A percentile compares a stretch with the other conserved stretches of the same genome.
Conservation (phyloP, 2,888 invertebrate genomes). For the Dilophus febrilis region DNA sequence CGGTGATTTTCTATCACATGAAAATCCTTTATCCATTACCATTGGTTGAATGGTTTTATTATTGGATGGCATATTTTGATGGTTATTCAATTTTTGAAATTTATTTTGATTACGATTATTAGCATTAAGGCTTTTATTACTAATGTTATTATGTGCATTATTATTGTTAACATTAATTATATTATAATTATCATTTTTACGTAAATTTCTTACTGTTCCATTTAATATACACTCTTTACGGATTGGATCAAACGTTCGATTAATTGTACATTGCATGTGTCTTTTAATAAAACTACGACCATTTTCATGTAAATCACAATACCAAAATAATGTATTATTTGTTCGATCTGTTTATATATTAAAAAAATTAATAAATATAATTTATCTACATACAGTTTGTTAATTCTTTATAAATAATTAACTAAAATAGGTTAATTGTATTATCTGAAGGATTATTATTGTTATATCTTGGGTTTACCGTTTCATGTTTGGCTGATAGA, state of each 20-base stretch:
- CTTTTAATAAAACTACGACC: slow-evolving; percentile 10
- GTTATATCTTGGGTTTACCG: too few relatives aligned
- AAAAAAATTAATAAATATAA: not conserved
- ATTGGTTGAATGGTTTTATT: not conserved
- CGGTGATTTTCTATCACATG: slow-evolving; percentile 6
- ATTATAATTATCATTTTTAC: not conserved
- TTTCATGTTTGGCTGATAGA: too few relatives aligned
- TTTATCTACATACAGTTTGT: not conserved
- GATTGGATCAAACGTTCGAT: slow-evolving; percentile 10
- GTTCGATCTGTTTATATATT: slow-evolving; percentile 7
- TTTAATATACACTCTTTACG: slow-evolving; percentile 11
- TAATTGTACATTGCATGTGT: slow-evolving; percentile 12
- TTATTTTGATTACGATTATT: not conserved
- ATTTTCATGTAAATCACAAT: slow-evolving; percentile 11
- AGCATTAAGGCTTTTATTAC: too few relatives aligned
- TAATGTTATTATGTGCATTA: not conserved
- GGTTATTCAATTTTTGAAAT: not conserved
- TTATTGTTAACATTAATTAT: not conserved
- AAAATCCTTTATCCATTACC: not conserved
- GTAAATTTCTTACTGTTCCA: slow-evolving; percentile 8
- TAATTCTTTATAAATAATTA: not conserved
- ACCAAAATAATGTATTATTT: slow-evolving; percentile 12
- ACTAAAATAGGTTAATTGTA: too few relatives aligned
- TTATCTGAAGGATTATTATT: too few relatives aligned
- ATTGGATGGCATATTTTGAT: not conserved